Base-by-base conservation (phyloP, 2,113 vertebrate genomes). In the Notothenia rossii region DNA sequence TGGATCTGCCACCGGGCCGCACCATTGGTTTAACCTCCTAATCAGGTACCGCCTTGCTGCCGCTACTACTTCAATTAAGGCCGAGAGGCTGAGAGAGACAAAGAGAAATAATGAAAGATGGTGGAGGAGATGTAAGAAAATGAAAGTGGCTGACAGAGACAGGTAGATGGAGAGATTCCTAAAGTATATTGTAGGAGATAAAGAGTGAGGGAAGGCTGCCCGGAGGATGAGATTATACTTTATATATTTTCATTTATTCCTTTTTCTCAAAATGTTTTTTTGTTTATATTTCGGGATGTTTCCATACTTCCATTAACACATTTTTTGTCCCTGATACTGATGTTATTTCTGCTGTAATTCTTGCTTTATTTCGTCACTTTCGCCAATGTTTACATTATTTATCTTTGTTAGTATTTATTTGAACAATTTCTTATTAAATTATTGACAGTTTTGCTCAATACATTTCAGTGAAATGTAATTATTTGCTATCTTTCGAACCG, bases 1-100 rank as follows among this genome's bases (percentile, higher is more conserved):
- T 89, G 88, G 90, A 95, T 95, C 91, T 91, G 87, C 86, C 86
- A 86, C 91, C 78, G 33, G 81, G 77, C 87, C 20, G 59, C 82
- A 84, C 78, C 81, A 83, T 81, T 75, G 83, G 89, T 92, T 90
- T 91, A 89, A 88, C 85, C 86, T 89, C 72, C 90, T 93, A 91
- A 94, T 94, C 92, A 92, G 90, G 91, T 88, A 85, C 84, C 45
- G 77, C 88, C 75, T 79, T 2, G 55, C 84, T 55, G 65, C 36
- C 36, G 36, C 75, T 59, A 58, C 80, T 69, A 71, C 87, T 89
- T 85, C 91, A 86, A 88, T 90, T 92, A 91, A 71, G 65, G 29
- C 84, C 48, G 59, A 56, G 83, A 71, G 55, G 48, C 22, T 17
- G 60, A 79, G 73, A 75, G 70, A 74, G 67, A 83, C 7, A 40